Conservation (phyloP, 2,113 vertebrate genomes). For the Castor canadensis region DNA sequence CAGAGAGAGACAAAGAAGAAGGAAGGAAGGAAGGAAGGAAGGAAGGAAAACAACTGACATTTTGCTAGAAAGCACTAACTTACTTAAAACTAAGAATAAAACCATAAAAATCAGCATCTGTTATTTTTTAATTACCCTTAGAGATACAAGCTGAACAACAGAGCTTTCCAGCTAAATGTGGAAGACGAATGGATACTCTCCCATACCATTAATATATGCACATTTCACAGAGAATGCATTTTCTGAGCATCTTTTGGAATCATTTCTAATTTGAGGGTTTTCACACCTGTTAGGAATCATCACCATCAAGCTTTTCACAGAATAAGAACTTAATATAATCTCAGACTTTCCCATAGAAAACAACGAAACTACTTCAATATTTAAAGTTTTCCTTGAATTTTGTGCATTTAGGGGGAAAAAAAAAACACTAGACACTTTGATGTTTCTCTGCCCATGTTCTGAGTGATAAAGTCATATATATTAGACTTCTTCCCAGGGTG, state of each 20-base stretch:
- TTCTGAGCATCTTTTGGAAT: constrained; percentile 9
- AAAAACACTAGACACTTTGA: neutral
- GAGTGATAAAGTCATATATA: neutral
- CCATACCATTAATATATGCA: neutral
- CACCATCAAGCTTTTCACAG: neutral
- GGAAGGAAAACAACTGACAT: neutral
- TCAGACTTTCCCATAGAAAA: neutral
- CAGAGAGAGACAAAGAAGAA: neutral
- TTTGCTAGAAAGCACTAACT: neutral
- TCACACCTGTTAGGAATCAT: neutral
- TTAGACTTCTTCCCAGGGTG: neutral
- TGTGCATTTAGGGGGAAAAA: neutral
- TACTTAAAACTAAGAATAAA: constrained; percentile 30
- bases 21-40: neutral
- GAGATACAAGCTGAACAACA: neutral
- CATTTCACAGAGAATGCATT: constrained; percentile 18
- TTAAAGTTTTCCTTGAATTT: neutral
- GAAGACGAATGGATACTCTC: neutral
- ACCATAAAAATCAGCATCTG: neutral
- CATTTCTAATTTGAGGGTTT: neutral
- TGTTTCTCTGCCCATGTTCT: neutral
- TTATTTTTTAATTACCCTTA: neutral
- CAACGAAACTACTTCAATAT: neutral
- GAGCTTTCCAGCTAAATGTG: neutral
- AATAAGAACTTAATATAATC: neutral